Percentiles rank a stretch among this genome's conserved stretches.
phyloP scores from a whole-genome alignment of 1,140 invertebrate species.

The Apolygus lucorum region DNA sequence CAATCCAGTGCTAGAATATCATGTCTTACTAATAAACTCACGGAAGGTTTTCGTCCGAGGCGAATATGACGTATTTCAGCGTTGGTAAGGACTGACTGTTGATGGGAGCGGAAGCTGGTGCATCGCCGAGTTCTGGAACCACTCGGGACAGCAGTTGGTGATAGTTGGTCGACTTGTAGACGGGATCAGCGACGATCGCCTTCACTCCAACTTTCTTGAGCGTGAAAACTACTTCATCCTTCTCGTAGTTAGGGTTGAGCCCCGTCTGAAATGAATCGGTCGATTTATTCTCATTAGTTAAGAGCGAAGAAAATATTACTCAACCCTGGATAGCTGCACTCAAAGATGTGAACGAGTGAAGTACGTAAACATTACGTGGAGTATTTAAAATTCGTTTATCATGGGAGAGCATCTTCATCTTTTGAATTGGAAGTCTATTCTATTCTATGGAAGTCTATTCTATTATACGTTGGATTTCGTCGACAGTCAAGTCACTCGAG shows the following conservation, averaged over 20 bases:
- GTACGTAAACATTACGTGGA: no score
- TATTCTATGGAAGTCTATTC: no score
- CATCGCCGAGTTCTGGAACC: conserved; percentile 27
- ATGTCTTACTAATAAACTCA: no score
- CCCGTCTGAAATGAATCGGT: conserved; percentile 60
- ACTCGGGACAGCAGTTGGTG: conserved; percentile 51
- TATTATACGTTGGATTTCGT: no score
- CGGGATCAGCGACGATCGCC: conserved; percentile 57
- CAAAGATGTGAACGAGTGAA: no score
- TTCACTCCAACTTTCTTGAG: conserved; percentile 69
- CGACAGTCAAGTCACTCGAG: no score
- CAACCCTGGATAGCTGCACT: no score
- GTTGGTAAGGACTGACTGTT: conserved; percentile 38
- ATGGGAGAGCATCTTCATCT: no score
- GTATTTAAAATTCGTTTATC: no score
- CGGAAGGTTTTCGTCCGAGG: conserved; percentile 44
- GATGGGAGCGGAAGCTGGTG: conserved; percentile 25
- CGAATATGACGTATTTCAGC: conserved; percentile 48
- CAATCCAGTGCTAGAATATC: background rate
- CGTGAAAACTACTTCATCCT: conserved; percentile 66
- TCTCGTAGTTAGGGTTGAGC: conserved; percentile 76
- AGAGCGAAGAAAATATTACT: no score
- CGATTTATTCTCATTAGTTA: no score
- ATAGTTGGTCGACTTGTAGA: conserved; percentile 61
- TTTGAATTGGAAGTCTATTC: no score